Evolutionary conservation across 2,797 vertebrate genomes (phyloP).

Genomic region (Scomberomorus guttatus): DNA sequence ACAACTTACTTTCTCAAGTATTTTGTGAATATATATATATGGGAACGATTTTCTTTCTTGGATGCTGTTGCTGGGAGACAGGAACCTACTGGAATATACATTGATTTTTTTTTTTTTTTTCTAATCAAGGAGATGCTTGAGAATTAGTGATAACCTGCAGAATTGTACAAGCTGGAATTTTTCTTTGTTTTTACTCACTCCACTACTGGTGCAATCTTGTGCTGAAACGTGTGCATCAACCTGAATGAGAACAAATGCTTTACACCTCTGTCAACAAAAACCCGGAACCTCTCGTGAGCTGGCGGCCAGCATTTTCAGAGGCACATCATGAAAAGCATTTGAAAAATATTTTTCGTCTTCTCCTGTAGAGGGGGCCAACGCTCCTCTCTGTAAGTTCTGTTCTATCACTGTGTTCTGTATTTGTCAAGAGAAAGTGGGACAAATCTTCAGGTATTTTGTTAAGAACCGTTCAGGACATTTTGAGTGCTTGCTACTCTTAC

Average conservation of each 20-base stretch:
- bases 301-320: conserved; percentile 19
- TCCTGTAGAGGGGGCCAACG: conserved; percentile 83
- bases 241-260: conserved; percentile 6
- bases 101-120: too few species aligned
- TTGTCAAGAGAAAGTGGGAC: conserved; percentile 53
- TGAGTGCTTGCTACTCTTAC: conserved; percentile 45
- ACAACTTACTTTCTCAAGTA: conserved; percentile 16
- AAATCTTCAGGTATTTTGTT: conserved; percentile 62
- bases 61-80: conserved; percentile 47
- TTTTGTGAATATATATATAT: conserved; percentile 9
- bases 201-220: neutral
- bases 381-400: conserved; percentile 39
- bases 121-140: conserved; percentile 21
- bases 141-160: conserved; percentile 3
- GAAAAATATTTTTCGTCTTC: conserved; percentile 22
- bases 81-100: conserved; percentile 24
- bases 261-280: conserved; percentile 34
- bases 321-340: conserved; percentile 9
- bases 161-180: conserved; percentile 26
- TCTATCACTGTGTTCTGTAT: conserved; percentile 31
- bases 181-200: neutral
- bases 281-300: conserved; percentile 13
- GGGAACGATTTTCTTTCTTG: conserved; percentile 2
- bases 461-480: conserved; percentile 48
- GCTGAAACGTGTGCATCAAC: conserved; percentile 5